Evolutionary conservation across 2,888 invertebrate genomes (phyloP).

Genomic region (Isoperla grammatica): DNA sequence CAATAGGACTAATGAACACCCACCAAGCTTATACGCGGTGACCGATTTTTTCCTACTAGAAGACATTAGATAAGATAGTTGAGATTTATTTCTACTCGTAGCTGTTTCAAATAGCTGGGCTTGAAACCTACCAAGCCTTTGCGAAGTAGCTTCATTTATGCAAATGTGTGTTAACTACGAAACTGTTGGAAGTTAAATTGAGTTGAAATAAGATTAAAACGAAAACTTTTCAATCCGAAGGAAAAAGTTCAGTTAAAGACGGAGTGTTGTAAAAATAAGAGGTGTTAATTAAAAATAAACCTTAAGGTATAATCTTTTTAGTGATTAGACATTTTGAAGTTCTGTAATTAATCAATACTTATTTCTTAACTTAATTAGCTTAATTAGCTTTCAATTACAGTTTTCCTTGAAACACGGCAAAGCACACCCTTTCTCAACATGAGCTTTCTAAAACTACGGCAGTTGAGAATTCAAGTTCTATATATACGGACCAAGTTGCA

Average conservation of each 20-base stretch:
- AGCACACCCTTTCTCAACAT: no score
- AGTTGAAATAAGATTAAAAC: slow-evolving; percentile 16
- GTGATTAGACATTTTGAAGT: not conserved
- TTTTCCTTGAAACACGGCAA: no score
- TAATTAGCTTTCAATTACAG: no score
- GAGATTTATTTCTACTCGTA: slow-evolving; percentile 5
- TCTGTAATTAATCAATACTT: not conserved
- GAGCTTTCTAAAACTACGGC: no score
- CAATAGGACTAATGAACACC: not conserved
- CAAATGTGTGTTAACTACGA: slow-evolving; percentile 11
- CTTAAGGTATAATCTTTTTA: not conserved
- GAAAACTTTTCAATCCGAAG: slow-evolving; percentile 10
- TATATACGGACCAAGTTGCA: no score
- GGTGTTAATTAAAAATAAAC: no score
- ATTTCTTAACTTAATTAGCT: no score
- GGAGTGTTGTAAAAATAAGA: slow-evolving; percentile 1
- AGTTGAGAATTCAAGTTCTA: no score
- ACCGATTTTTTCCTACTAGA: not conserved
- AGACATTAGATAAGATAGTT: slow-evolving; percentile 7
- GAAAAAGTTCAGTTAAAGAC: slow-evolving; percentile 4
- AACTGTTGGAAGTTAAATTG: slow-evolving; percentile 13
- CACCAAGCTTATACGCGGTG: not conserved
- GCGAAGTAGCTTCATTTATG: slow-evolving; percentile 4
- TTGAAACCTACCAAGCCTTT: not conserved
- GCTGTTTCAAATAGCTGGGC: not conserved